A percentile compares a stretch with the other conserved stretches of the same genome.
Conservation (phyloP, 2,797 vertebrate genomes). For the Gymnopithys bicolor region DNA sequence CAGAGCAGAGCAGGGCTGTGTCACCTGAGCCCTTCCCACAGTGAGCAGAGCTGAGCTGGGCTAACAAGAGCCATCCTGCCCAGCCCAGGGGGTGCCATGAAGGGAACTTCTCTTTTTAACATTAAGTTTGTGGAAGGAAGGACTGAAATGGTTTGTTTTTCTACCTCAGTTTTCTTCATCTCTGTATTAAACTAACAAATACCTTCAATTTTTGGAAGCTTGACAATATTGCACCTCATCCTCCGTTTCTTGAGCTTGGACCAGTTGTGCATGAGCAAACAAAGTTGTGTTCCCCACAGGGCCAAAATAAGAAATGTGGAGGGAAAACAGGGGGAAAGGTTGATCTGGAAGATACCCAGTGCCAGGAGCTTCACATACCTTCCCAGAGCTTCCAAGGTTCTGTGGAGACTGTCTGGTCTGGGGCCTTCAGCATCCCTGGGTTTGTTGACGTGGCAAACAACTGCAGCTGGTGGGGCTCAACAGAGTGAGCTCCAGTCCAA, state of each 20-base stretch:
- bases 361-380: not conserved
- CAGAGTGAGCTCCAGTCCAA: fast-evolving
- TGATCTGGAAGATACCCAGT: not conserved
- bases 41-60: not conserved
- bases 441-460: not conserved
- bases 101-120: not conserved
- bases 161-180: not conserved
- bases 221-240: not conserved
- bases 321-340: not conserved
- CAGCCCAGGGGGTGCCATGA: not conserved
- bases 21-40: not conserved
- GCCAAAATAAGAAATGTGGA: not conserved
- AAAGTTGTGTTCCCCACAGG: not conserved
- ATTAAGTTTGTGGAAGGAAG: not conserved
- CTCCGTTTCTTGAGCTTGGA: not conserved
- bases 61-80: not conserved
- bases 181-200: not conserved
- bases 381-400: not conserved
- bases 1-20: not conserved
- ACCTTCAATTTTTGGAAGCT: not conserved
- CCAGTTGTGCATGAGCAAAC: not conserved
- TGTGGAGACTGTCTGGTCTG: not conserved
- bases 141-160: not conserved
- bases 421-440: not conserved
- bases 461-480: not conserved